Percentiles rank a stretch among this genome's conserved stretches.
phyloP scores from a whole-genome alignment of 2,113 vertebrate species.

The Murina feae region DNA sequence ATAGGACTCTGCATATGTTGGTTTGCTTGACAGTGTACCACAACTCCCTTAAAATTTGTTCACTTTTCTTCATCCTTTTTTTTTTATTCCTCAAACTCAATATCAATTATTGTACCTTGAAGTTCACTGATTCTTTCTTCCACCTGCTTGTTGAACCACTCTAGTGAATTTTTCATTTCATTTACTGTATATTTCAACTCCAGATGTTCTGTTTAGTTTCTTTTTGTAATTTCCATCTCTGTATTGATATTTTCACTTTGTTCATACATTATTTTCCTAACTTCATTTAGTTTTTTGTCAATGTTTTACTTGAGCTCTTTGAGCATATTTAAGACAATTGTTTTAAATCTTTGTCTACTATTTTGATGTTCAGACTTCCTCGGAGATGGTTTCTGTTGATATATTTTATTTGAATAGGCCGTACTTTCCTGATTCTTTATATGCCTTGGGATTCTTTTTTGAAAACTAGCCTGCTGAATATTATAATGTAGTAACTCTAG shows the following conservation, averaged over 20 bases:
- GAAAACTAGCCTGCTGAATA: background rate
- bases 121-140: background rate
- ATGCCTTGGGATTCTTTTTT: background rate
- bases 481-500: background rate
- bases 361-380: background rate
- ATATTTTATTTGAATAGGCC: background rate
- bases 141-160: background rate
- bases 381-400: background rate
- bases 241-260: background rate
- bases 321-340: background rate
- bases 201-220: background rate
- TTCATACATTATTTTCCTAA: background rate
- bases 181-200: background rate
- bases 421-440: background rate
- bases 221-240: background rate
- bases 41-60: background rate
- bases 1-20: background rate
- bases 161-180: background rate
- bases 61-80: background rate
- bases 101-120: background rate
- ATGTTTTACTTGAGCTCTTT: background rate
- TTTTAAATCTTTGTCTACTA: background rate
- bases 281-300: background rate
- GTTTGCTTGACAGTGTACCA: background rate
- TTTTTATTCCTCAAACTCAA: background rate